phyloP scores from a whole-genome alignment of 2,113 vertebrate species.

The Lampris megalopsis region DNA sequence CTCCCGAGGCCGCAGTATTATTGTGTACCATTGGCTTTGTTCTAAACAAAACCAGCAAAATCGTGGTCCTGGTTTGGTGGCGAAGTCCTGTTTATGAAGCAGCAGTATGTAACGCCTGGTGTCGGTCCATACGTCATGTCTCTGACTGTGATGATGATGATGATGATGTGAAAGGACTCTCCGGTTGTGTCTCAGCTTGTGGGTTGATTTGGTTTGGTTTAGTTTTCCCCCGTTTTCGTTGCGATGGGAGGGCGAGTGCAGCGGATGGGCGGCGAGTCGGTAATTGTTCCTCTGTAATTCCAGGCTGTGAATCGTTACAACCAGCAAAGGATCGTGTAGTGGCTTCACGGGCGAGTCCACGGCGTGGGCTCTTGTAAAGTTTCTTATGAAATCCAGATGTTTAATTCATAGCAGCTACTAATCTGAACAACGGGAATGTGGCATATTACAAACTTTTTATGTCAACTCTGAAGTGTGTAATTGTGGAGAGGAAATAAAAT shows the following conservation, averaged over 20 bases:
- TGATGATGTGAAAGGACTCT: constrained; percentile 31
- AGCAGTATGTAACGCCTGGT: constrained; percentile 35
- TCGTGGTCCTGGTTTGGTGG: constrained; percentile 22
- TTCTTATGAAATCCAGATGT: constrained; percentile 68
- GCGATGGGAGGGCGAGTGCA: constrained; percentile 42
- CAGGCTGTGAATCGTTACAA: constrained; percentile 3
- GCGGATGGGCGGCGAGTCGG: constrained; percentile 57
- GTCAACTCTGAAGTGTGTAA: constrained; percentile 61
- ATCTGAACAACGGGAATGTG: constrained; percentile 59
- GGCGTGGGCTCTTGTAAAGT: constrained; percentile 76
- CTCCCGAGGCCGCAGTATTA: constrained; percentile 14
- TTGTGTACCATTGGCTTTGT: constrained; percentile 20
- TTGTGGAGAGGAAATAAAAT: constrained; percentile 60
- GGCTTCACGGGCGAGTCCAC: constrained; percentile 65
- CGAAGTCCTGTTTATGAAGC: constrained; percentile 21
- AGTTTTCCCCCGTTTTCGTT: constrained; percentile 17
- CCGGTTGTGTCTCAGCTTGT: constrained; percentile 31
- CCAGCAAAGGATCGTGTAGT: constrained; percentile 9
- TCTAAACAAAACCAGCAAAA: constrained; percentile 28
- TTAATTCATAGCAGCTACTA: constrained; percentile 76
- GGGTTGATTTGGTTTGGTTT: constrained; percentile 29
- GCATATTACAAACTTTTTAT: constrained; percentile 67
- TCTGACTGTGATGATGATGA: constrained; percentile 21
- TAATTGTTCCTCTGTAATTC: constrained; percentile 49
- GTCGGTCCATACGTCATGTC: constrained; percentile 13